Base-by-base conservation (phyloP, 2,888 invertebrate genomes). In the Argyresthia goedartella region DNA sequence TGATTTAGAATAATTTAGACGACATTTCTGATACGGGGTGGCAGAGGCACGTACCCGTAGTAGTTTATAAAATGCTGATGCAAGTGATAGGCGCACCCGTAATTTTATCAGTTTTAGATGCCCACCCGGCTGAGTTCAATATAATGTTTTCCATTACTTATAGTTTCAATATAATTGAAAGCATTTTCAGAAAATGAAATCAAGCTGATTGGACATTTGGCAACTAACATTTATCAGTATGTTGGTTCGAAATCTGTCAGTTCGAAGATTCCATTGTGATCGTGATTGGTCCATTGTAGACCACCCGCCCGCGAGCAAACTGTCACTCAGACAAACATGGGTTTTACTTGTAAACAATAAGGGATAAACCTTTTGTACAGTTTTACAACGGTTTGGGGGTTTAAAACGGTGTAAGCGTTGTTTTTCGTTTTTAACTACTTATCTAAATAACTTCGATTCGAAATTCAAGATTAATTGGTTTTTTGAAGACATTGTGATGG, bases 281-380 rank as follows among this genome's bases (percentile, higher is more conserved):
- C 39, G 39, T 39, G 71, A 71, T 71, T 71, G 69, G 65, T 54
- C 58, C 59, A 70, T 70, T 70, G 72, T 73, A 56, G 71, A 62
- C 72, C 75, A 74, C 70, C 77, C 75, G 67, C 62, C 64, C 64
- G 62, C 61, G 58, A 54, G 60, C 62, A 57, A 25, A 58, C 54
- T 70, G 78, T 77, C 81, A 79, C 60, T 77, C 76, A 67, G 60
- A 56, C 62, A 65, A 74, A 78, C 75, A 75, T 71, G 78, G 79
- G 78, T 74, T 74, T 71, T 63, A 64, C 72, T 67, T 71, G 75
- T 75, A 78, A 76, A 80, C 80, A 80, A 80, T 70, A 57, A 61
- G 61, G 14, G 60, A 63, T 66, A 66, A 60, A 57, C 60, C 69
- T 67, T 69, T 76, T 76, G 73, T 73, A 60, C 52, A 60, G 48